Base-by-base conservation (phyloP, 2,797 vertebrate genomes). In the Ptychobarbus kaznakovi region DNA sequence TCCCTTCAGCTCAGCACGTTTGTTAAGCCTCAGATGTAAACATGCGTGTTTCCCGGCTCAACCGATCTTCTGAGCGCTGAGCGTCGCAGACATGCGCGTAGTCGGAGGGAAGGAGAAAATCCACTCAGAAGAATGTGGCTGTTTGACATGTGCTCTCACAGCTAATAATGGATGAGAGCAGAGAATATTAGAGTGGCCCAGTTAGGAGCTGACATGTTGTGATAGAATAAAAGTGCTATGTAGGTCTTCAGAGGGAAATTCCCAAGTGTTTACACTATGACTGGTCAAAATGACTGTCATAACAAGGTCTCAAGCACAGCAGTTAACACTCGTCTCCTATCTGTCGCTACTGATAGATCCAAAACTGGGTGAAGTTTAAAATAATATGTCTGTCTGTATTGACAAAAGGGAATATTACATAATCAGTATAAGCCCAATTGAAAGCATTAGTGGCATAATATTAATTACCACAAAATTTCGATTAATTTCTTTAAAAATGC, bases 91-190 rank as follows among this genome's bases (percentile, higher is more conserved):
- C 69, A 68, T 73, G 76, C 25, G 73, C 46, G 77, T 74, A 80
- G 70, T 78, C 35, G 15, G 77, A 83, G 22, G 44, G 82, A 79
- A 63, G 28, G 16, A 69, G 77, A 72, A 76, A 66, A 82, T 68
- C 69, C 63, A 22, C 87, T 88, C 74, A 32, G 82, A 84, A 88
- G 74, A 88, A 90, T 85, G 86, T 80, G 88, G 65, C 82, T 88
- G 88, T 89, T 83, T 90, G 88, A 90, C 88, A 66, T 77, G 82
- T 88, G 76, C 81, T 87, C 86, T 91, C 77, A 49, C 32, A 73
- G 68, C 86, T 90, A 88, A 65, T 89, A 87, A 90, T 90, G 89
- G 89, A 91, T 90, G 86, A 86, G 58, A 81, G 75, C 66, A 63
- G 74, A 89, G 89, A 88, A 79, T 89, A 85, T 89, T 89, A 87